phyloP scores from a whole-genome alignment of 2,888 invertebrate genomes.

The Agrypnus murinus region DNA sequence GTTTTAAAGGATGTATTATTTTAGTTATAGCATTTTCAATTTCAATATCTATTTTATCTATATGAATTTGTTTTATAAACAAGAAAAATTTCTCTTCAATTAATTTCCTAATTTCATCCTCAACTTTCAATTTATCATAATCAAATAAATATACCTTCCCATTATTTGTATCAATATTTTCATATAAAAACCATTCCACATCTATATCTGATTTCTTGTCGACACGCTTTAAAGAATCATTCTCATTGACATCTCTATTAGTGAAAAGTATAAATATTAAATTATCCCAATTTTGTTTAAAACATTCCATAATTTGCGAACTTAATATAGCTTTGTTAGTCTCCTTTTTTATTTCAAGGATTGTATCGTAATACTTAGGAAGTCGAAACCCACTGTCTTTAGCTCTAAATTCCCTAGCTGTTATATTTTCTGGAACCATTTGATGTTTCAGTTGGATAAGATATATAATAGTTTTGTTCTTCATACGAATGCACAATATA shows the following conservation, averaged over 20 bases:
- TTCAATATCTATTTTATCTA: neutral
- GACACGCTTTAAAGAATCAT: neutral
- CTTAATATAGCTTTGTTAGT: neutral
- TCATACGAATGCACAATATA: neutral
- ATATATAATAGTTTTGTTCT: neutral
- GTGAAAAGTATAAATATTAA: slow-evolving; percentile 15
- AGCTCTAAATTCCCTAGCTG: neutral
- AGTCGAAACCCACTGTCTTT: slow-evolving; percentile 4
- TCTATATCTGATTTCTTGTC: neutral
- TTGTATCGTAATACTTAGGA: neutral
- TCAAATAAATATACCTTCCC: neutral
- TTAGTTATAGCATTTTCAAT: slow-evolving; percentile 2
- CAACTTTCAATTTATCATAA: neutral
- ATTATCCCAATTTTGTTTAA: neutral
- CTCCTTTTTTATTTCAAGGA: neutral
- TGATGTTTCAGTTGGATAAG: slow-evolving; percentile 28
- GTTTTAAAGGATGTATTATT: neutral
- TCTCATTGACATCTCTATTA: slow-evolving; percentile 1
- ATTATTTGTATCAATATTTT: neutral
- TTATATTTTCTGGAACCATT: neutral
- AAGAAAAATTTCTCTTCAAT: neutral
- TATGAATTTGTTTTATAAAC: slow-evolving; percentile 1
- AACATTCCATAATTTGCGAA: neutral
- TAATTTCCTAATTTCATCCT: neutral
- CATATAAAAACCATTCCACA: slow-evolving; percentile 1